Evolutionary conservation across 2,888 invertebrate genomes (phyloP), one percentile per base, ranked within the genome.

Genomic region (Limnephilus marmoratus): DNA sequence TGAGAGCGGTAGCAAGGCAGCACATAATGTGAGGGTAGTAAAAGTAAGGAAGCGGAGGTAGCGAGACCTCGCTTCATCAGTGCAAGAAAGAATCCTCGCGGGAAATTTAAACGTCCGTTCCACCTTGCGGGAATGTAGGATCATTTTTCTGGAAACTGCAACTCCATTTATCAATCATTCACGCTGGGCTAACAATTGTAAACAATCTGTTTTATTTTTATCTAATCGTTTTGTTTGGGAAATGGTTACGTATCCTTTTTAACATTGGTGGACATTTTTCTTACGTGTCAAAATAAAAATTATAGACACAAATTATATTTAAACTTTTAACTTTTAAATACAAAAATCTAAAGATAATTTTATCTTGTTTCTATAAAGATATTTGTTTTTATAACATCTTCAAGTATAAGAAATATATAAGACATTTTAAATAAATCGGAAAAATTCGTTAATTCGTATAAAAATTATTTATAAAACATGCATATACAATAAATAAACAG

Each of bases 151-250:
- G 68, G 7, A 68, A 68, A 68, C 18, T 68, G 68, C 68, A 93
- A 91, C 83, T 81, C 85, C 91, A 93, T 93, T 93, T 93, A 90
- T 93, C 93, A 93, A 81, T 15, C 49, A 85, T 90, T 87, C 92
- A 90, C 90, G 87, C 82, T 2, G 34, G 37, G 83, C 37, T 37
- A 24, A 68, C 68, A 85, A 89, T 83, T 81, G 53, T 89, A n/a
- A n/a, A 68, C n/a, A 24, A 68, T 68, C 68, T 68, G 24, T 68
- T 68, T 68, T 68, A 68, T 24, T 68, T 68, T 68, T 68, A n/a
- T n/a, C 9, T 68, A 24, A n/a, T 68, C 4, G 24, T 24, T 68
- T 7, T 68, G 2, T 68, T n/a, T n/a, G 68, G n/a, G 68, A 24
- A n/a, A n/a, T 68, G 68, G 24, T 18, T 68, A 68, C 18, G 5